Conservation (phyloP, 2,888 invertebrate species). For the Melanargia galathea region DNA sequence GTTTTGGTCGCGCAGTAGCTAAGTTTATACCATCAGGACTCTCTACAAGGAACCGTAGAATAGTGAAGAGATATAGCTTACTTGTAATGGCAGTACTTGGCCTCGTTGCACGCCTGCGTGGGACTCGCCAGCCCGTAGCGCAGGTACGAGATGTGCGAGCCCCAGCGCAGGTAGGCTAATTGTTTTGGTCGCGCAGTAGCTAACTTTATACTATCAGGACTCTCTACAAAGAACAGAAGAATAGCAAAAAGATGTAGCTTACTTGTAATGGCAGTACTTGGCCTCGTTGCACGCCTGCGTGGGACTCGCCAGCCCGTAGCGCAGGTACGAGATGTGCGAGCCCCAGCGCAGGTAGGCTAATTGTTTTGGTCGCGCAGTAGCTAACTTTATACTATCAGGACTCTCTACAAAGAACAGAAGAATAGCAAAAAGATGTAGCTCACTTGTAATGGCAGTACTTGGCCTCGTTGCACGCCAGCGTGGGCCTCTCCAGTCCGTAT, state of each 20-base stretch:
- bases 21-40: no score
- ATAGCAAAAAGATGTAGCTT: conserved; percentile 23
- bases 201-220: no score
- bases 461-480: conserved; percentile 88
- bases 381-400: no score
- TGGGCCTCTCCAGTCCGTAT: conserved; percentile 89
- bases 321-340: conserved; percentile 93
- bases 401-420: no score
- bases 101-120: conserved; percentile 88
- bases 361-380: no score
- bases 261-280: conserved; percentile 90
- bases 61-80: conserved; percentile 45
- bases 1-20: no score
- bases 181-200: no score
- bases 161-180: no score
- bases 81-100: conserved; percentile 90
- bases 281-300: conserved; percentile 89
- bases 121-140: conserved; percentile 89
- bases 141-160: conserved; percentile 94
- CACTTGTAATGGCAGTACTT: conserved; percentile 91
- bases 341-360: conserved; percentile 95
- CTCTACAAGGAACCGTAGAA: no score
- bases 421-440: neutral
- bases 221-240: no score
- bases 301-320: conserved; percentile 88